Conservation (phyloP, 37 sponge, comb jelly and placozoan genomes). For the Hormiphora californensis region DNA sequence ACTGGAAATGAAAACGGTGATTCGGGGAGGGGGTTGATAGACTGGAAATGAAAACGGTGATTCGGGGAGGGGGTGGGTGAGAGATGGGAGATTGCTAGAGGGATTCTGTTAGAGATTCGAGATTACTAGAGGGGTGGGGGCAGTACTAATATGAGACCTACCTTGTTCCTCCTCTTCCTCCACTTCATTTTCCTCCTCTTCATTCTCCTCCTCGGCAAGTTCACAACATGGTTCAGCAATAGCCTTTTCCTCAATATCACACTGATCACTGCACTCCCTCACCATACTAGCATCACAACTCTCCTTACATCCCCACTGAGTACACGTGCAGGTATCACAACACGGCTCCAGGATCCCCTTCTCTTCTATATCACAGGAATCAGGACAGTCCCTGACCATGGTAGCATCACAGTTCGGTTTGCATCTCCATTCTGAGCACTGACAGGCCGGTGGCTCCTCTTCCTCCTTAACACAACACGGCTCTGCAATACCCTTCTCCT, state of each 20-base stretch:
- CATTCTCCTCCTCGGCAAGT: too few species aligned
- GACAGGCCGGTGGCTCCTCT: background rate
- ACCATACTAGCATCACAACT: slow-evolving; percentile 28
- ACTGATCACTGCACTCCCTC: background rate
- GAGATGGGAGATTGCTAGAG: too few species aligned
- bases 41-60: too few species aligned
- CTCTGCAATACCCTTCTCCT: background rate
- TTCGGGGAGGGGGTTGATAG: too few species aligned
- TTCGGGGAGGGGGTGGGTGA: too few species aligned
- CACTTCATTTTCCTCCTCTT: too few species aligned
- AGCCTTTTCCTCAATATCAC: slow-evolving; percentile 42
- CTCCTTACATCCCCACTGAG: slow-evolving; percentile 37
- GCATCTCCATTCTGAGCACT: background rate
- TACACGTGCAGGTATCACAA: background rate
- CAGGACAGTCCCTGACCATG: slow-evolving; percentile 25
- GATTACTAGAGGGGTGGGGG: too few species aligned
- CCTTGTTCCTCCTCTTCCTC: too few species aligned
- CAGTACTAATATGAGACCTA: too few species aligned
- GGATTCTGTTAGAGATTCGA: too few species aligned
- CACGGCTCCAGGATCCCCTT: background rate
- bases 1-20: too few species aligned
- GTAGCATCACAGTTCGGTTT: background rate
- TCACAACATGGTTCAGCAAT: slow-evolving; percentile 1
- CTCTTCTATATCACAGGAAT: slow-evolving; percentile 23
- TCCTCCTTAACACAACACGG: background rate